Conservation (phyloP, 2,797 vertebrate genomes). For the Jordanella pulchra region DNA sequence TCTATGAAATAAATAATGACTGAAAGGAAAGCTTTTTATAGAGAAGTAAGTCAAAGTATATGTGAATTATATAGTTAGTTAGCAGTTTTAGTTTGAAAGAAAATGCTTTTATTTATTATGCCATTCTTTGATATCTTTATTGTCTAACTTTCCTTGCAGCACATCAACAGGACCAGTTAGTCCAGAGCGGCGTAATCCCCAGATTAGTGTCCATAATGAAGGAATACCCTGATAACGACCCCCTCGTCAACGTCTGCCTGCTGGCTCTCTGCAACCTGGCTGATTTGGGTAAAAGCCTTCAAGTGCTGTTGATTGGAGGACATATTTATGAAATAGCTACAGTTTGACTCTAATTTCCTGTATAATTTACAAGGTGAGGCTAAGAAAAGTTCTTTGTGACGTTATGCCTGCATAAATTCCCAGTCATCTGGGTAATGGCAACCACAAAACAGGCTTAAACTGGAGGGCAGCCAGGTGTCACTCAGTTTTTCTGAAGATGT, state of each 20-base stretch:
- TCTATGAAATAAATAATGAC: background rate
- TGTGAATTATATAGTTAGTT: too few species aligned
- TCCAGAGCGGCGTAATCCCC: slow-evolving; percentile 84
- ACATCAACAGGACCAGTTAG: slow-evolving; percentile 86
- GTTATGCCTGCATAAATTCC: too few species aligned
- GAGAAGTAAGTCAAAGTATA: background rate
- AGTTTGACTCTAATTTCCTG: background rate
- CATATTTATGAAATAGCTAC: background rate
- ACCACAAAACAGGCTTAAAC: too few species aligned
- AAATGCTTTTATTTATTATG: background rate
- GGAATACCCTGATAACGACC: slow-evolving; percentile 84
- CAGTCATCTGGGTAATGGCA: too few species aligned
- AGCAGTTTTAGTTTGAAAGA: background rate
- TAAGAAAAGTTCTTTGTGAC: too few species aligned
- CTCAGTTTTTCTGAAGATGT: too few species aligned
- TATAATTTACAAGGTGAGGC: background rate
- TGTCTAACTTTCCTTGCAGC: slow-evolving; percentile 62
- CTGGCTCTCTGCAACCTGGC: slow-evolving; percentile 89
- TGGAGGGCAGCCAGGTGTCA: too few species aligned
- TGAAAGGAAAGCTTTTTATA: background rate
- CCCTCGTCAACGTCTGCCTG: slow-evolving; percentile 86
- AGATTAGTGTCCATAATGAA: slow-evolving; percentile 85
- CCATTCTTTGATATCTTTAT: background rate
- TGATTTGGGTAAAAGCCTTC: slow-evolving; percentile 82
- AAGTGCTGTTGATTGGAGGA: background rate